Percentiles rank a stretch among this genome's conserved stretches.
phyloP scores from a whole-genome alignment of 2,113 vertebrate genomes.

The Triplophysa rosa region DNA sequence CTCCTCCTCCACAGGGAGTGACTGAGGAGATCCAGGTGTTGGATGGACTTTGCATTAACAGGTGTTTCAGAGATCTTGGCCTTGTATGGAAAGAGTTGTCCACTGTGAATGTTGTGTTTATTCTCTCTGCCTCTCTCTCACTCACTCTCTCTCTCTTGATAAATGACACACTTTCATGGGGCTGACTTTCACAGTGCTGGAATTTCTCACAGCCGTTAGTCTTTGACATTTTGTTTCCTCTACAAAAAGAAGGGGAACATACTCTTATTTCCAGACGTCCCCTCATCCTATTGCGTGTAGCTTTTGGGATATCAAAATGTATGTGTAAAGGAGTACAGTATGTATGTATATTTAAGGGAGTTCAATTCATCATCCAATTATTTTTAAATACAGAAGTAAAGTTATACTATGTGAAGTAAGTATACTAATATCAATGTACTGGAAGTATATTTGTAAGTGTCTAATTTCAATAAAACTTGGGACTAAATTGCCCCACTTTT shows the following conservation, averaged over 20 bases:
- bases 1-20: constrained; percentile 35
- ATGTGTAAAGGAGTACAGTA: neutral
- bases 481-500: too few relatives aligned
- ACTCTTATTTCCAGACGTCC: constrained; percentile 27
- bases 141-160: constrained; percentile 57
- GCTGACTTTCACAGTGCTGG: constrained; percentile 61
- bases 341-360: neutral
- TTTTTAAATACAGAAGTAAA: too few relatives aligned
- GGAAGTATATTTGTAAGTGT: too few relatives aligned
- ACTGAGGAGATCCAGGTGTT: constrained; percentile 52
- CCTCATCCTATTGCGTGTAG: neutral
- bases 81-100: constrained; percentile 52
- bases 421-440: too few relatives aligned
- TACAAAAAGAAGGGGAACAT: constrained; percentile 36
- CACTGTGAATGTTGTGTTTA: constrained; percentile 37
- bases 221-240: constrained; percentile 69
- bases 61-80: constrained; percentile 44
- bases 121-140: constrained; percentile 23
- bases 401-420: too few relatives aligned
- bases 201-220: constrained; percentile 63
- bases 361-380: too few relatives aligned
- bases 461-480: too few relatives aligned
- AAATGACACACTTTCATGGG: constrained; percentile 70
- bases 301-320: neutral
- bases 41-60: constrained; percentile 41